Conservation (phyloP, 1,140 invertebrate species). For the Melitaea cinxia region DNA sequence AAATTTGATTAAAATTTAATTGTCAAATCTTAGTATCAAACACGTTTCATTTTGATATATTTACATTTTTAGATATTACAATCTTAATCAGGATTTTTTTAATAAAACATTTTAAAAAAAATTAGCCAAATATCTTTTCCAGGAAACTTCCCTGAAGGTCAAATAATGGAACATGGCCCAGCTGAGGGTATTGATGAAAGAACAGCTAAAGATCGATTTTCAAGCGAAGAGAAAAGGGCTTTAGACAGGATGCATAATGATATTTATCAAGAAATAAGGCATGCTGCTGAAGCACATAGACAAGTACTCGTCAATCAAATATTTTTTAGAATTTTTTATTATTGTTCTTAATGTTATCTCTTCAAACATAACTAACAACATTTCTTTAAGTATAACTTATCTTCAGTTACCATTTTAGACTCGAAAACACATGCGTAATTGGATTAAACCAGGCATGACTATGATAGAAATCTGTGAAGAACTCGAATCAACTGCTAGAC, state of each 20-base stretch:
- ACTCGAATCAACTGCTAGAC: conserved; percentile 94
- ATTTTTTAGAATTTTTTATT: too few species aligned
- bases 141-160: conserved; percentile 89
- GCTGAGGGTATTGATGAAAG: conserved; percentile 87
- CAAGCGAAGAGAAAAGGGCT: conserved; percentile 94
- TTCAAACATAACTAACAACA: background rate
- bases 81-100: too few species aligned
- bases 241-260: conserved; percentile 92
- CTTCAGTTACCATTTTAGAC: conserved; percentile 83
- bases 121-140: conserved; percentile 28
- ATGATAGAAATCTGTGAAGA: conserved; percentile 99
- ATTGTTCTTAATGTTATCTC: background rate
- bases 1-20: background rate
- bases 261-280: conserved; percentile 96
- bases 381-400: background rate
- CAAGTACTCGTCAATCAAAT: conserved; percentile 79
- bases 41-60: too few species aligned
- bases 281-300: conserved; percentile 98
- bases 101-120: too few species aligned
- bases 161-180: conserved; percentile 90
- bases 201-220: conserved; percentile 93
- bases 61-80: too few species aligned
- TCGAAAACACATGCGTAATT: conserved; percentile 93
- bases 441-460: conserved; percentile 98
- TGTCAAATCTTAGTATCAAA: too few species aligned